Conservation (phyloP, 2,113 vertebrate genomes). For the Pogonocichla stellata region DNA sequence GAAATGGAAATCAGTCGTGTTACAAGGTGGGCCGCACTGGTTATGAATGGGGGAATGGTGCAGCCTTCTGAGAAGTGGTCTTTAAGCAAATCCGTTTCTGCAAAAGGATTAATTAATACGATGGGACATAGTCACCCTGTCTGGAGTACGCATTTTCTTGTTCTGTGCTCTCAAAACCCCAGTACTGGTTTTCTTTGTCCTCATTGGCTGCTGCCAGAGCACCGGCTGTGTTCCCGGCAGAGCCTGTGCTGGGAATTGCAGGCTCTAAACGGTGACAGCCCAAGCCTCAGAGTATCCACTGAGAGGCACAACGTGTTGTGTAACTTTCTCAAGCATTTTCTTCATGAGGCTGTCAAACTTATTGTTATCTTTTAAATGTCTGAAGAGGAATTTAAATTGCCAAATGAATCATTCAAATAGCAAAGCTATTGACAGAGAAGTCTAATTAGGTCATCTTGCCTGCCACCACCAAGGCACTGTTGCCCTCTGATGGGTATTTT, state of each 20-base stretch:
- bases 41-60: not conserved
- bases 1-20: not conserved
- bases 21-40: not conserved
- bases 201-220: not conserved
- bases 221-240: not conserved
- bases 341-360: not conserved
- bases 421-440: not conserved
- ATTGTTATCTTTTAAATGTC: not conserved
- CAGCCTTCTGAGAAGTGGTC: slow-evolving; percentile 19
- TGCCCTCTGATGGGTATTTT: not conserved
- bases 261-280: not conserved
- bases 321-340: not conserved
- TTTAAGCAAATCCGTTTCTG: slow-evolving; percentile 52
- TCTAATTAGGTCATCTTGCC: not conserved
- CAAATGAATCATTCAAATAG: not conserved
- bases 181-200: not conserved
- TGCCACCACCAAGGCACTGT: not conserved
- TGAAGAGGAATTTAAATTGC: not conserved
- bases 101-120: slow-evolving; percentile 57
- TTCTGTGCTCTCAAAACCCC: not conserved
- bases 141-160: not conserved
- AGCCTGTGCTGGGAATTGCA: not conserved
- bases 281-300: not conserved
- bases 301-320: rapidly evolving
- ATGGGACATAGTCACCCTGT: slow-evolving; percentile 46